Conservation (phyloP, 30 jellyfish, hydroid and myxozoan genomes). For the Nemopilema nomurai region DNA sequence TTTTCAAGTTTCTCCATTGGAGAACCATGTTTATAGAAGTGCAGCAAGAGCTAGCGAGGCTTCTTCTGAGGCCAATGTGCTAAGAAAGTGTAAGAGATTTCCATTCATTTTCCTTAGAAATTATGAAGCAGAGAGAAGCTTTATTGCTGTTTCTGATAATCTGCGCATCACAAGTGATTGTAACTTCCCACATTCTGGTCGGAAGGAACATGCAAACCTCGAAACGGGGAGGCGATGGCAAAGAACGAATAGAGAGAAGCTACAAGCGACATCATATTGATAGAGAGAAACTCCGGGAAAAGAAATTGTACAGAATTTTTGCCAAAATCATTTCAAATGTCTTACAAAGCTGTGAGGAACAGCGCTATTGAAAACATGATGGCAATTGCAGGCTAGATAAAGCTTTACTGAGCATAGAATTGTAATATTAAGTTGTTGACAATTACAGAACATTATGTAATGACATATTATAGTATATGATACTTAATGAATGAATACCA, state of each 20-base stretch:
- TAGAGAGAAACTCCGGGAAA: background rate
- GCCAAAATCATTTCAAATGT: constrained; percentile 1
- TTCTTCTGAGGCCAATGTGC: too few species aligned
- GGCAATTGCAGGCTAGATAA: too few species aligned
- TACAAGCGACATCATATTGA: background rate
- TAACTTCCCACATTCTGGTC: constrained; percentile 15
- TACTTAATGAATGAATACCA: too few species aligned
- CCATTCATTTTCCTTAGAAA: background rate
- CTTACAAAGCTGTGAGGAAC: background rate
- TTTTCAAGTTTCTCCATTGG: too few species aligned
- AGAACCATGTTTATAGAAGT: too few species aligned
- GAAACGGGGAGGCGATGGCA: background rate
- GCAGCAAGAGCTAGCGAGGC: background rate
- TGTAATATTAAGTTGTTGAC: too few species aligned
- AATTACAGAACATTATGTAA: too few species aligned
- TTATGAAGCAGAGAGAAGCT: background rate
- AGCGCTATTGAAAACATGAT: too few species aligned
- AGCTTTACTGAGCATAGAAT: too few species aligned
- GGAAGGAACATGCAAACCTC: constrained; percentile 1
- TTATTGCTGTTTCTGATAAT: background rate
- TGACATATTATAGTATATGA: too few species aligned
- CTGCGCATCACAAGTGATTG: constrained; percentile 3
- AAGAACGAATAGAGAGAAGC: background rate
- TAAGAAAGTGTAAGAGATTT: background rate
- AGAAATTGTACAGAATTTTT: background rate